Evolutionary conservation across 2,113 vertebrate species (phyloP).

Genomic region (Istiophorus platypterus): DNA sequence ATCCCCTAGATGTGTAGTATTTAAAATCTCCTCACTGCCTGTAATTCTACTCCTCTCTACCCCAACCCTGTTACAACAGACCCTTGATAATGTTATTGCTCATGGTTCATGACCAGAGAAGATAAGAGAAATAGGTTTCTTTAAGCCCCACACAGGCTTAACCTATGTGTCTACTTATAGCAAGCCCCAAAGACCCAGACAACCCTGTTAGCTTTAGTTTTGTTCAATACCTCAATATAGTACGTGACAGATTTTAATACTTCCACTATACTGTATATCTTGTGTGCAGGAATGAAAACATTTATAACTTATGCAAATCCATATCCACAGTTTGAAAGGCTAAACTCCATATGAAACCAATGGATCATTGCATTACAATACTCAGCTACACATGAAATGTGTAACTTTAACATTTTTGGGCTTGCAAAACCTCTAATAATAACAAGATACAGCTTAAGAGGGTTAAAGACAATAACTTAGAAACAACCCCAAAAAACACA

Average conservation of each 20-base stretch:
- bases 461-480: not conserved
- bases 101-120: conserved; percentile 81
- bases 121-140: conserved; percentile 88
- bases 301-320: conserved; percentile 55
- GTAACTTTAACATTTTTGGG: not conserved
- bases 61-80: conserved; percentile 79
- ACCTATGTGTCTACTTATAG: conserved; percentile 86
- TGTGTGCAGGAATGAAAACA: conserved; percentile 32
- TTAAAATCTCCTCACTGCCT: conserved; percentile 80
- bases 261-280: conserved; percentile 28
- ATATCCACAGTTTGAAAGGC: conserved; percentile 21
- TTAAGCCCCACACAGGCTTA: conserved; percentile 83
- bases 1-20: conserved; percentile 70
- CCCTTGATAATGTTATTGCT: conserved; percentile 86
- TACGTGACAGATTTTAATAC: conserved; percentile 64
- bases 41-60: conserved; percentile 79
- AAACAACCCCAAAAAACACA: not conserved
- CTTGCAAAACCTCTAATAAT: not conserved
- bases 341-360: conserved; percentile 12
- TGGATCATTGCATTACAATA: not conserved
- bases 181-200: conserved; percentile 69
- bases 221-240: conserved; percentile 63
- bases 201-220: conserved; percentile 66
- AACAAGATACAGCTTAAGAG: not conserved
- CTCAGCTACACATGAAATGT: not conserved